phyloP scores from a whole-genome alignment of 2,797 vertebrate genomes.

The Microctenopoma stevenorrisi region DNA sequence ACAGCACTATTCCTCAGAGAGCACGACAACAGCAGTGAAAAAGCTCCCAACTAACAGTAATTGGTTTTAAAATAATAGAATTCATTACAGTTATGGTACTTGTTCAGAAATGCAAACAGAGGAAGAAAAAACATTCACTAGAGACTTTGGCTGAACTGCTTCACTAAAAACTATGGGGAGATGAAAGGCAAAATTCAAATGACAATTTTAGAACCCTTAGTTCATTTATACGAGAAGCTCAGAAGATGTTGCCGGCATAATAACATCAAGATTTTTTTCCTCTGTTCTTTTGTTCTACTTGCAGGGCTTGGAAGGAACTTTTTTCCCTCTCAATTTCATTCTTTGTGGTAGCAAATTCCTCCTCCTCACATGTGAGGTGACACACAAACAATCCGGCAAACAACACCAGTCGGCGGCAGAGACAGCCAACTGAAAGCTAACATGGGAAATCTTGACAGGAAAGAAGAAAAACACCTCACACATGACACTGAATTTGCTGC shows the following conservation, averaged over 20 bases:
- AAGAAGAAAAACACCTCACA: constrained; percentile 65
- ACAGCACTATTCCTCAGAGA: constrained; percentile 79
- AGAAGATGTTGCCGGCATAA: constrained; percentile 79
- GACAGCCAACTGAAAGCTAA: constrained; percentile 77
- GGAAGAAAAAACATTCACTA: constrained; percentile 74
- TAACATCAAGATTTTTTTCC: constrained; percentile 75
- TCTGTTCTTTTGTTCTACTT: constrained; percentile 80
- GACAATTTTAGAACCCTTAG: constrained; percentile 87
- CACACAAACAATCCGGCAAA: constrained; percentile 79
- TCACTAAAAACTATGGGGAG: constrained; percentile 83
- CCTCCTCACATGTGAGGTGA: constrained; percentile 73
- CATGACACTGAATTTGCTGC: constrained; percentile 70
- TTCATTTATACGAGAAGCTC: constrained; percentile 83
- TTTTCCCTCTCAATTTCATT: constrained; percentile 76
- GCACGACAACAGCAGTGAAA: constrained; percentile 68
- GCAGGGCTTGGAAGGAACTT: constrained; percentile 72
- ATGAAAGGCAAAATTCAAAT: constrained; percentile 87
- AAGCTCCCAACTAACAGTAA: constrained; percentile 84
- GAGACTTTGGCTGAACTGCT: constrained; percentile 82
- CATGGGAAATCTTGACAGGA: constrained; percentile 75
- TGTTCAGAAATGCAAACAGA: constrained; percentile 86
- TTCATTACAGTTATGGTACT: constrained; percentile 85
- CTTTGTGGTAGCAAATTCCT: constrained; percentile 75
- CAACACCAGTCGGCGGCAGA: constrained; percentile 69
- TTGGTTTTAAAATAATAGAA: constrained; percentile 88